Conservation (phyloP, 2,797 vertebrate genomes). For the Falco novaeseelandiae region DNA sequence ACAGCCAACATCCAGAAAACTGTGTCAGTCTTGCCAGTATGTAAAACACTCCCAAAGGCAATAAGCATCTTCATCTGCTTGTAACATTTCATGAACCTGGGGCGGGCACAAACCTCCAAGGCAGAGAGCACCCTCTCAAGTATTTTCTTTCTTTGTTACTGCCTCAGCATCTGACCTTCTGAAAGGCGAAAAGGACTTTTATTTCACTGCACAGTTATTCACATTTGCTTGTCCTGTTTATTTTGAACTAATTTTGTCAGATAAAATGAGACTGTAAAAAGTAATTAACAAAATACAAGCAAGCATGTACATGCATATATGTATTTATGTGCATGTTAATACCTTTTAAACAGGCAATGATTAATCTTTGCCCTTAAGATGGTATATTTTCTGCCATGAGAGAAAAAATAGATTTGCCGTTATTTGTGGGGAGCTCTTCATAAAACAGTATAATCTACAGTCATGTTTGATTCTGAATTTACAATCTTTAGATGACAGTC, state of each 20-base stretch:
- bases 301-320: background rate
- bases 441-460: background rate
- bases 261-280: background rate
- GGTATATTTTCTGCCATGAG: background rate
- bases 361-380: background rate
- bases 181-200: background rate
- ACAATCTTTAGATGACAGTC: background rate
- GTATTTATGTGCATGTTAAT: background rate
- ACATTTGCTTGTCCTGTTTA: background rate
- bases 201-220: background rate
- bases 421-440: background rate
- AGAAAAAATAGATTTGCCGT: background rate
- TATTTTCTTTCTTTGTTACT: background rate
- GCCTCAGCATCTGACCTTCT: background rate
- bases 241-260: background rate
- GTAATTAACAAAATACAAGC: background rate
- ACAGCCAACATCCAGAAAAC: background rate
- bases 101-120: background rate
- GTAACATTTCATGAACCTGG: background rate
- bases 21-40: rapidly evolving
- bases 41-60: background rate
- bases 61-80: background rate
- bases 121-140: background rate
- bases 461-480: background rate
- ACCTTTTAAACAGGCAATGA: background rate